Evolutionary conservation across 2,113 vertebrate genomes (phyloP).

Genomic region (Holacanthus passer): DNA sequence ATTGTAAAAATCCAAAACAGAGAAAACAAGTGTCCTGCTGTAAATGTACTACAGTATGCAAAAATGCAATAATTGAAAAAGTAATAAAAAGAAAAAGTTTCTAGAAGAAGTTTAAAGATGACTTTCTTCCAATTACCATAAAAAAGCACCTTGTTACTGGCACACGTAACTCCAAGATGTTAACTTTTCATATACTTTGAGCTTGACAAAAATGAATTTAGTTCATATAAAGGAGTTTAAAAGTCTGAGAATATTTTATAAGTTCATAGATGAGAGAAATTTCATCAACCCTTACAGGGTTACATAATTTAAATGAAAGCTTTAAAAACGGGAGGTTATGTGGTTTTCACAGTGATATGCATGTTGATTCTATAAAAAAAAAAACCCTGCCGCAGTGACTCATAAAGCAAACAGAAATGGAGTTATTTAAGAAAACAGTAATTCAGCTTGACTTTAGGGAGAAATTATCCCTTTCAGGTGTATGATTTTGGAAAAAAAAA

Average conservation of each 20-base stretch:
- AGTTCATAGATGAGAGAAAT: slow-evolving; percentile 24
- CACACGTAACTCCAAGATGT: slow-evolving; percentile 3
- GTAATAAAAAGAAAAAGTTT: too few relatives aligned
- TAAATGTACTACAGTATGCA: not conserved
- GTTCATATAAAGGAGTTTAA: slow-evolving; percentile 28
- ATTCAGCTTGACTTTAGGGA: slow-evolving; percentile 33
- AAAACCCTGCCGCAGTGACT: slow-evolving; percentile 4
- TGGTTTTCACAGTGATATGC: slow-evolving; percentile 31
- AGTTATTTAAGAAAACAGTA: slow-evolving; percentile 26
- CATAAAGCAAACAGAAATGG: slow-evolving; percentile 29
- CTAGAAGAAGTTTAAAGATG: not conserved
- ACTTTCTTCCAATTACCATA: not conserved
- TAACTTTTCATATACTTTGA: slow-evolving; percentile 34
- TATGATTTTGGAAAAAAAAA: not conserved
- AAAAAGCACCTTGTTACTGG: slow-evolving; percentile 16
- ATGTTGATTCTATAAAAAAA: slow-evolving; percentile 13
- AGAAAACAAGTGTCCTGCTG: not conserved
- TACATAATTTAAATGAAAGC: slow-evolving; percentile 50
- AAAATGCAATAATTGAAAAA: too few relatives aligned
- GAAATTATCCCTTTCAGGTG: slow-evolving; percentile 50
- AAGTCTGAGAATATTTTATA: slow-evolving; percentile 34
- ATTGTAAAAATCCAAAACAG: not conserved
- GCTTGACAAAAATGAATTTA: slow-evolving; percentile 39
- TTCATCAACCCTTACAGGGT: not conserved
- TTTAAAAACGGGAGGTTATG: slow-evolving; percentile 43